Base-by-base conservation (phyloP, 2,888 invertebrate genomes). In the Synergus laeviventris region DNA sequence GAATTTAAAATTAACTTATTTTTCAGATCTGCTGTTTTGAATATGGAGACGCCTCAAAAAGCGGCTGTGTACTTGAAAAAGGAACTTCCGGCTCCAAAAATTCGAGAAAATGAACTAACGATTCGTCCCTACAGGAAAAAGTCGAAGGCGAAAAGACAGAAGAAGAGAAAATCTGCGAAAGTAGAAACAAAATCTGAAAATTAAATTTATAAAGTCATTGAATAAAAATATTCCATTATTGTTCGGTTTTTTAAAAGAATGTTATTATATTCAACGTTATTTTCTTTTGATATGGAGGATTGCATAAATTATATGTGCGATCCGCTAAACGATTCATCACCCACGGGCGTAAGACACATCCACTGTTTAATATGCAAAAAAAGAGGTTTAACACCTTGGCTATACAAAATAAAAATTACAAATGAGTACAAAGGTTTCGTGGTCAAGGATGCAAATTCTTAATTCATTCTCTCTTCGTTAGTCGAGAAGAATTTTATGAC, bases 21-120 rank as follows among this genome's bases (percentile, higher is more conserved):
- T 74, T 60, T 61, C 1, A 49, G 49, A n/a, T n/a, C 70, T 45
- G 70, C 70, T 31, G 12, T 70, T 11, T 3, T 70, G 14, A 70
- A 70, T 31, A 49, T 70, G 70, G 31, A 31, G n/a, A 36, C 16
- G 14, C n/a, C 45, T 3, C 0, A 49, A 54, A 7, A 16, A n/a
- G 70, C 49, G 9, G 9, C 31, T 12, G 70, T 9, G 8, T 70
- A 70, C 36, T 70, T 70, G 8, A 49, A 54, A 14, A 70, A 70
- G 11, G n/a, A 16, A 70, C 31, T 49, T 36, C 70, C 70, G 16
- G 18, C 70, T 31, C 70, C 70, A 2, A n/a, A n/a, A 16, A 70
- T 70, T 70, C 18, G 31, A 9, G 49, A 31, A 31, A 49, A 49
- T 11, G 7, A 8, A 49, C 31, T 70, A 49, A 24, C 11, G n/a